These are phyloP conservation scores for Tenthredo distinguenda DNA, from an alignment of 2,888 invertebrate genomes.

Conservation along the genomic window DNA sequence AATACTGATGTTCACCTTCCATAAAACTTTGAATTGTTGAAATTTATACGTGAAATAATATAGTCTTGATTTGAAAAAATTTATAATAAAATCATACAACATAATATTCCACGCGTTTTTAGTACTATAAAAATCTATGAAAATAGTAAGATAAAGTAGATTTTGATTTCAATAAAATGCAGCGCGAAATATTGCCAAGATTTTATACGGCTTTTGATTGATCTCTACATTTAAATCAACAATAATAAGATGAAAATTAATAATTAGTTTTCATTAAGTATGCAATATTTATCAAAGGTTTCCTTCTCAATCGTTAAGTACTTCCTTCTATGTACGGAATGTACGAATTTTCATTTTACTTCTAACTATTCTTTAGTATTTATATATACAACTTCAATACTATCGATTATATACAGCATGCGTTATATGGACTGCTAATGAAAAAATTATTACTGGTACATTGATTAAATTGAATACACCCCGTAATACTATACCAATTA, in stretches of 20 bases:
- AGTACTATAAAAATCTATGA: neutral
- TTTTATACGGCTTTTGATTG: conserved; percentile 64
- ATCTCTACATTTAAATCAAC: conserved; percentile 58
- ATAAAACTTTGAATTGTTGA: conserved; percentile 35
- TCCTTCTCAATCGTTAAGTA: conserved; percentile 6
- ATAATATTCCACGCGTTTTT: conserved; percentile 35
- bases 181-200: conserved; percentile 55
- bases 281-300: conserved; percentile 17
- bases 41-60: conserved; percentile 21
- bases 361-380: conserved; percentile 39
- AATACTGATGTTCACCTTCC: conserved; percentile 69
- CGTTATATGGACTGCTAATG: conserved; percentile 33
- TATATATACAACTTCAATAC: conserved; percentile 45
- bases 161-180: conserved; percentile 63
- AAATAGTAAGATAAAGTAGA: conserved; percentile 45
- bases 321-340: conserved; percentile 18
- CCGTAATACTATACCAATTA: neutral
- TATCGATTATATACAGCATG: conserved; percentile 49
- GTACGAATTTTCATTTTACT: conserved; percentile 37
- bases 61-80: conserved; percentile 8
- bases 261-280: conserved; percentile 47
- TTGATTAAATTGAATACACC: conserved; percentile 30
- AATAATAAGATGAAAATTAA: conserved; percentile 58
- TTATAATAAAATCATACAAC: conserved; percentile 35
- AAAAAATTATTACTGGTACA: conserved; percentile 33